Percentiles rank a stretch among this genome's conserved stretches.
Conservation (phyloP, 2,797 vertebrate genomes). For the Fratercula arctica region DNA sequence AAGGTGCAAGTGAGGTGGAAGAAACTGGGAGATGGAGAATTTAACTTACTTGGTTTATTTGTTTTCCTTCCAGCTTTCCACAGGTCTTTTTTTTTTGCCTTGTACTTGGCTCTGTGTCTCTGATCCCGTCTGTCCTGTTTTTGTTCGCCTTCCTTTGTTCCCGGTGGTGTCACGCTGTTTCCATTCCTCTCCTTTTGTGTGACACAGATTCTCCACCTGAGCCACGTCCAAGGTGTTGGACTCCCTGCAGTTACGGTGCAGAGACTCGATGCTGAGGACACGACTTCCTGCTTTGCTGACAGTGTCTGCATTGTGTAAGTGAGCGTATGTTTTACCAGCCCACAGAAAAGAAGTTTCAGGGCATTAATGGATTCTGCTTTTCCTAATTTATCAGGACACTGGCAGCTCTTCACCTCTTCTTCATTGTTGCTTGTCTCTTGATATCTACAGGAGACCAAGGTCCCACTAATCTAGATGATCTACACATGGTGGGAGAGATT, state of each 20-base stretch:
- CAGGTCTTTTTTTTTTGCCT: not conserved
- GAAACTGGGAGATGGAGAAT: not conserved
- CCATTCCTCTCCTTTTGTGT: constrained; percentile 7
- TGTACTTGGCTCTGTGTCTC: constrained; percentile 19
- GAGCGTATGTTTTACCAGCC: not conserved
- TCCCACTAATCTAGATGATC: not conserved
- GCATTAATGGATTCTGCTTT: not conserved
- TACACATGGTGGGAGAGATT: not conserved
- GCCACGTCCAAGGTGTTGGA: constrained; percentile 46
- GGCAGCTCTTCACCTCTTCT: not conserved
- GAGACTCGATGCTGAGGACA: not conserved
- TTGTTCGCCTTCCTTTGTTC: constrained; percentile 45
- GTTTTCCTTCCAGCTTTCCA: constrained; percentile 30
- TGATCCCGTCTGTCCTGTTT: constrained; percentile 54
- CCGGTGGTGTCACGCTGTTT: not conserved
- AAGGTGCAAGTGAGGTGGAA: not conserved
- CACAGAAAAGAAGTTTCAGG: not conserved
- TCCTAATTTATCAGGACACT: not conserved
- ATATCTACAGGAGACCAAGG: not conserved
- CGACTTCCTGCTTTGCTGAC: constrained; percentile 3
- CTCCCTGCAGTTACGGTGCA: constrained; percentile 7
- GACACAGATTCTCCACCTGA: constrained; percentile 53
- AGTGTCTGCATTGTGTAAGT: constrained; percentile 2
- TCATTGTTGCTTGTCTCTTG: not conserved
- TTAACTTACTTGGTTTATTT: not conserved